Evolutionary conservation across 2,797 vertebrate genomes (phyloP).

Genomic region (Potorous gilbertii): DNA sequence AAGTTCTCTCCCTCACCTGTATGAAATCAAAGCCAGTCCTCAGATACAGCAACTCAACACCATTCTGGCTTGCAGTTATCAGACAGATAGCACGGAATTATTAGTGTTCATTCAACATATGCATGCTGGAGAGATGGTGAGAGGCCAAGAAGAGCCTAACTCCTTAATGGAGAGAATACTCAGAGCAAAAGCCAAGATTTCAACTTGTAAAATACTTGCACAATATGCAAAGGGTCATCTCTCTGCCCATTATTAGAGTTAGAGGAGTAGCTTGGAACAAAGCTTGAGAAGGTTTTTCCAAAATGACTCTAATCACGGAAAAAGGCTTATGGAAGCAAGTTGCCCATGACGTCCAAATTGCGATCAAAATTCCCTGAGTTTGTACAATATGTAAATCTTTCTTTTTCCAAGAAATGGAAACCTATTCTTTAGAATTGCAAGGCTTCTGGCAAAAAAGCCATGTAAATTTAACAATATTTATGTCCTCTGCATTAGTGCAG

Average conservation of each 20-base stretch:
- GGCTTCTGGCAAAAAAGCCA: background rate
- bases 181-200: slow-evolving; percentile 13
- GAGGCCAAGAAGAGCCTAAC: background rate
- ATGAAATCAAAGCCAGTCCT: background rate
- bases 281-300: background rate
- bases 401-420: background rate
- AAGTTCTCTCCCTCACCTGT: background rate
- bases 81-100: background rate
- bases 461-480: background rate
- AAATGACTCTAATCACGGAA: slow-evolving; percentile 42
- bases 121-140: background rate
- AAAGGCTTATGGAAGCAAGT: background rate
- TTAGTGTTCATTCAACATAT: background rate
- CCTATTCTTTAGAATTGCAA: background rate
- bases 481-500: background rate
- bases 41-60: background rate
- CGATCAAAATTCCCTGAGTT: background rate
- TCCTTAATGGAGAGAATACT: slow-evolving; percentile 1
- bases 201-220: background rate
- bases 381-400: background rate
- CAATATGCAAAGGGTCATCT: background rate
- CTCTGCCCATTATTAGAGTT: slow-evolving; percentile 25
- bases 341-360: background rate
- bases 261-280: background rate
- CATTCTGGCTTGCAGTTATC: background rate